phyloP scores from a whole-genome alignment of 2,888 invertebrate genomes.

The Troides helena region DNA sequence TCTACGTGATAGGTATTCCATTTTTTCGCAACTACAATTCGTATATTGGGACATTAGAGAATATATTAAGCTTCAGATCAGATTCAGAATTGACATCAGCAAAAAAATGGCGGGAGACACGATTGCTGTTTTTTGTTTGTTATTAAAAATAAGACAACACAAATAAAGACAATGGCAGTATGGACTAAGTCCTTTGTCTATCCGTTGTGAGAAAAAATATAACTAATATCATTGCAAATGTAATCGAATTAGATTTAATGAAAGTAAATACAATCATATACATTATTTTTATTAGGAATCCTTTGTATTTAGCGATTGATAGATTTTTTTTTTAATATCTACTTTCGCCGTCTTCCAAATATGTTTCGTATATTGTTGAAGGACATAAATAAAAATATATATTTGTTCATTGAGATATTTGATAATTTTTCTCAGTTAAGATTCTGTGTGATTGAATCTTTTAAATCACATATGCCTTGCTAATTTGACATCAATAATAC shows the following conservation, averaged over 20 bases:
- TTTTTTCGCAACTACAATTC: too few species aligned
- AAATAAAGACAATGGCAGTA: not conserved
- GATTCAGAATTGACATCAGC: too few species aligned
- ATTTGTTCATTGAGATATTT: slow-evolving; percentile 7
- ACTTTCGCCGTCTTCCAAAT: slow-evolving; percentile 18
- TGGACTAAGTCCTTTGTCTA: slow-evolving; percentile 2
- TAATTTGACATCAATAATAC: not conserved
- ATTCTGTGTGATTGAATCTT: not conserved
- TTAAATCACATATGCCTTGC: not conserved
- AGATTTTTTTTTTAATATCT: not conserved
- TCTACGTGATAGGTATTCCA: too few species aligned
- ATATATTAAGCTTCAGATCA: too few species aligned
- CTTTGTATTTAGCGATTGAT: not conserved
- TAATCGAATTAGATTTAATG: not conserved
- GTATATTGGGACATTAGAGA: too few species aligned
- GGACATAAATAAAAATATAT: slow-evolving; percentile 3
- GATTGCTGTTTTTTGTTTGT: not conserved
- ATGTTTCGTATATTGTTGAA: slow-evolving; percentile 3
- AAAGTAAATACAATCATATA: not conserved
- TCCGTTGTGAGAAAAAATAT: not conserved
- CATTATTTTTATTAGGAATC: not conserved
- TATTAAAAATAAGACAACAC: too few species aligned
- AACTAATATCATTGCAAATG: not conserved
- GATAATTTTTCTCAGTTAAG: not conserved
- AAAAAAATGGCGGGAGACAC: not conserved